Evolutionary conservation across 2,797 vertebrate genomes (phyloP), one percentile per base, ranked within the genome.

Genomic region (Esox lucius): DNA sequence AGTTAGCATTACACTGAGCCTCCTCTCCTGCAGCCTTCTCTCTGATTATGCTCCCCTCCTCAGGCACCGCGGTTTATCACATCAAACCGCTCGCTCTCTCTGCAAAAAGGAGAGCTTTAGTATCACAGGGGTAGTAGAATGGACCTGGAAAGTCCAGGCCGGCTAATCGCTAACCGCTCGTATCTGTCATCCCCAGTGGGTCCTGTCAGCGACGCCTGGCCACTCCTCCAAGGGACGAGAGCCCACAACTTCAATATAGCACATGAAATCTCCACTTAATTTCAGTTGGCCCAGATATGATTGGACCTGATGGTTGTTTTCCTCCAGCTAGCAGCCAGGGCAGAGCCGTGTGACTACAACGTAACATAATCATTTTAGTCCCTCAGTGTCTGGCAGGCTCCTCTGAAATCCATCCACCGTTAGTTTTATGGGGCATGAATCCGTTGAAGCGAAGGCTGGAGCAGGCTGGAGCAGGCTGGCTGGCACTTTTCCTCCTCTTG

Each of bases 341-440:
- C 72, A 80, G 85, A 75, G 75, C 75, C 73, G 75, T 86, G 84
- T 85, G 85, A 85, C 86, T 83, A 71, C 39, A 33, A 70, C 72
- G 87, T 87, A 92, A 88, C 85, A 80, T 91, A 92, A 92, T 93
- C 90, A 89, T 87, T n/a, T 90, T 85, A 83, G 87, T 90, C 86
- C 90, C 87, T 86, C 84, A 79, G 83, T 24, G 75, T 82, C 81
- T 87, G 85, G 89, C 90, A 84, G 85, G 80, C 2, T n/a, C 1
- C 48, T 24, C 84, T 84, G 79, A 89, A 86, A 89, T 87, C 83
- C 72, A 85, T 81, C 87, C 83, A 74, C 81, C 51, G 79, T 87
- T 90, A 84, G 75, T 90, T 91, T 90, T 85, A 87, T 81, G 77
- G 84, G 80, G 83, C 85, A 77, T 64, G 70, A 87, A 83, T 87